Evolutionary conservation across 2,888 invertebrate species (phyloP).

Genomic region (Heteromurus nitidus): DNA sequence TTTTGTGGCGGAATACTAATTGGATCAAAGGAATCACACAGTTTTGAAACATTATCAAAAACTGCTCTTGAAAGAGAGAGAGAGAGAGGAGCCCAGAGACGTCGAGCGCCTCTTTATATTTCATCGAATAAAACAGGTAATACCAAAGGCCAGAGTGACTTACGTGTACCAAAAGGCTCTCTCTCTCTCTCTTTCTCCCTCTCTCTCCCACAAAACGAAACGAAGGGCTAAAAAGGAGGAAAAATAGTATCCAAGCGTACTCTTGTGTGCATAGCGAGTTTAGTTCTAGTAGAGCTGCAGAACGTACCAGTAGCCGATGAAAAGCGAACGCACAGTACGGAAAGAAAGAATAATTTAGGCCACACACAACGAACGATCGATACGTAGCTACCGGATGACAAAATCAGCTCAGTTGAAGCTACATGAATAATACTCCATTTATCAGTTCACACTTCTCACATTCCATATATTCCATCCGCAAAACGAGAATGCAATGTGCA

Average conservation of each 20-base stretch:
- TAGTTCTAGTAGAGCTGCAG: constrained; percentile 32
- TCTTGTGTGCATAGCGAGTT: constrained; percentile 9
- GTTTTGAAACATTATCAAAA: too few relatives aligned
- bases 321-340: constrained; percentile 67
- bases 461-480: neutral
- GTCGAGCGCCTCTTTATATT: too few relatives aligned
- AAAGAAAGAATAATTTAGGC: constrained; percentile 68
- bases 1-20: too few relatives aligned
- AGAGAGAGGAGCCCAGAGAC: too few relatives aligned
- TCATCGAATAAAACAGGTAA: too few relatives aligned
- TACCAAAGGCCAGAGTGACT: constrained; percentile 10
- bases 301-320: constrained; percentile 63
- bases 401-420: constrained; percentile 63
- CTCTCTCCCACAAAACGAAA: too few relatives aligned
- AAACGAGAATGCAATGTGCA: constrained; percentile 15
- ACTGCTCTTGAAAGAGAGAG: too few relatives aligned
- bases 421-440: constrained; percentile 30
- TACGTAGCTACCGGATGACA: constrained; percentile 66
- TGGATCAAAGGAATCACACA: too few relatives aligned
- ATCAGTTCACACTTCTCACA: constrained; percentile 57
- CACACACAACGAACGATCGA: constrained; percentile 67
- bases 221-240: neutral
- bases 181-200: too few relatives aligned
- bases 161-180: neutral
- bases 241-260: constrained; percentile 11